A percentile compares a stretch with the other conserved stretches of the same genome.
phyloP scores from a whole-genome alignment of 2,113 vertebrate species.

The Thalassarche chlororhynchos region DNA sequence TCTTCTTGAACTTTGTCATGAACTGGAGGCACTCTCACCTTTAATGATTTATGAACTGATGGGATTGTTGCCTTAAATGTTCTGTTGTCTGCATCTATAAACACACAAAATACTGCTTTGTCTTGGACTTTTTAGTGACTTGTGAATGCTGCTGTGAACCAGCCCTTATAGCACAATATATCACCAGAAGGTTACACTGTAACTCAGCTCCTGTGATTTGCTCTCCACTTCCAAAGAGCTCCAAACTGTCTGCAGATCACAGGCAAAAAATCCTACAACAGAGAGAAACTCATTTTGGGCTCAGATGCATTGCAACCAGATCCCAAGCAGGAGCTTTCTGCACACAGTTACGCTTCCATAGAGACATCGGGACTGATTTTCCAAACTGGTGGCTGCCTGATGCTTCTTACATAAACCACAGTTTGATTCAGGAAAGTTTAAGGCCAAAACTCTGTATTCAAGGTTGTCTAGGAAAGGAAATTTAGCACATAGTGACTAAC shows the following conservation, averaged over 20 bases:
- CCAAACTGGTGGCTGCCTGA: not conserved
- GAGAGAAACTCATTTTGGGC: not conserved
- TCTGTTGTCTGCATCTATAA: not conserved
- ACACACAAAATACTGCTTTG: not conserved
- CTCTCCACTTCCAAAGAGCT: not conserved
- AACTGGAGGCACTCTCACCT: not conserved
- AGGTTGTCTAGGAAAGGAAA: not conserved
- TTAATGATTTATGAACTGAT: constrained; percentile 7
- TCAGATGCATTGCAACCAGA: not conserved
- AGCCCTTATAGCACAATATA: not conserved
- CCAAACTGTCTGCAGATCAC: not conserved
- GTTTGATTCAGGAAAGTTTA: not conserved
- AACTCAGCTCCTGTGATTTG: not conserved
- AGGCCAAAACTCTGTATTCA: not conserved
- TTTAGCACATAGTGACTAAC: not conserved
- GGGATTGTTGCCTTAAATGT: not conserved
- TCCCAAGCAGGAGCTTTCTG: not conserved
- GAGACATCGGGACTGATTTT: not conserved
- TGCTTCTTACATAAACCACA: not conserved
- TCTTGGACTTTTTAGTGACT: not conserved
- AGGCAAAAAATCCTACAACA: not conserved
- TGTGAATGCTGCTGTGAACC: not conserved
- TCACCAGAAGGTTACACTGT: not conserved
- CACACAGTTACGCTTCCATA: not conserved
- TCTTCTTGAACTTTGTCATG: not conserved